These are phyloP conservation scores for Volucella inflata DNA, from an alignment of 2,888 invertebrate species.

Conservation along the genomic window DNA sequence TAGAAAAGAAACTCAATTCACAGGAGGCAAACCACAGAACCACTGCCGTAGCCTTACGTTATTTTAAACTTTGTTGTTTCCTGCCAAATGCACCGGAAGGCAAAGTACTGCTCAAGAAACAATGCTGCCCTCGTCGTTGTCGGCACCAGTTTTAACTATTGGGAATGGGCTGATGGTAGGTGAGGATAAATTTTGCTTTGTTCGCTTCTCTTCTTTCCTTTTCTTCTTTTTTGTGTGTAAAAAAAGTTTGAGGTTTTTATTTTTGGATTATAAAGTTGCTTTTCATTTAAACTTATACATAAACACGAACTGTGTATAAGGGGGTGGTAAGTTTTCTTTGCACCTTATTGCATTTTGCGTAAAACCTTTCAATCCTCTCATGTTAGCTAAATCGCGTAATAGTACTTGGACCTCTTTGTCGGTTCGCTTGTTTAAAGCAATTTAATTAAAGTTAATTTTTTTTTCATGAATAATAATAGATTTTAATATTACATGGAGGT, in stretches of 20 bases:
- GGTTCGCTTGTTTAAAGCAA: too few species aligned
- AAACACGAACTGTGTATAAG: not conserved
- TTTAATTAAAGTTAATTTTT: too few species aligned
- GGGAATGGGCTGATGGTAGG: conserved; percentile 16
- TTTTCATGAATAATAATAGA: too few species aligned
- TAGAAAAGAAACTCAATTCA: conserved; percentile 40
- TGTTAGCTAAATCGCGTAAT: conserved; percentile 67
- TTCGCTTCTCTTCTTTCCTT: not conserved
- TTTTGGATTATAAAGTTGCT: conserved; percentile 46
- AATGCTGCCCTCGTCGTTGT: conserved; percentile 40
- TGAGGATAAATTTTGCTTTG: not conserved
- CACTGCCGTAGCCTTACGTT: conserved; percentile 53
- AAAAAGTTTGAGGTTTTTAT: conserved; percentile 63
- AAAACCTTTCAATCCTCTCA: conserved; percentile 68
- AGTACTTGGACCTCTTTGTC: too few species aligned
- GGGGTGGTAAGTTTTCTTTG: not conserved
- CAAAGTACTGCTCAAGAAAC: conserved; percentile 72
- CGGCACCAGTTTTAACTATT: conserved; percentile 14
- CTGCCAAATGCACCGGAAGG: conserved; percentile 74
- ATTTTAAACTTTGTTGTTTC: conserved; percentile 69
- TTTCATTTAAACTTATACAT: conserved; percentile 30
- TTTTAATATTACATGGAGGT: too few species aligned
- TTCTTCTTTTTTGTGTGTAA: conserved; percentile 21
- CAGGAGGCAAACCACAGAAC: conserved; percentile 50
- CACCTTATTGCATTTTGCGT: conserved; percentile 49